Evolutionary conservation across 2,888 invertebrate species (phyloP).

Genomic region (Chalcis sispes): DNA sequence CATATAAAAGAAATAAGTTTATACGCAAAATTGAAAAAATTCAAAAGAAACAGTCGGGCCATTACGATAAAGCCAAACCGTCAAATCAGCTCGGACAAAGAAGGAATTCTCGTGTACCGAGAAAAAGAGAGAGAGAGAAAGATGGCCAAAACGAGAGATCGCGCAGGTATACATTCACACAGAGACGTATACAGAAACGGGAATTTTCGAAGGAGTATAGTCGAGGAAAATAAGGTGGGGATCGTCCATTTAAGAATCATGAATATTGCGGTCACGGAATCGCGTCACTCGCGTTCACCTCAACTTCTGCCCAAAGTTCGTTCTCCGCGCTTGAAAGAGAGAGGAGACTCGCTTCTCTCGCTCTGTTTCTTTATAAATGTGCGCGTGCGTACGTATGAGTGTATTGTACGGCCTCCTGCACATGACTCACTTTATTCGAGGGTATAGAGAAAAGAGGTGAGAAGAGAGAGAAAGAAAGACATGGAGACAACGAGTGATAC

Average conservation of each 20-base stretch:
- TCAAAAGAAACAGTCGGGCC: no score
- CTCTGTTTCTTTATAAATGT: no score
- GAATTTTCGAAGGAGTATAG: conserved; percentile 4
- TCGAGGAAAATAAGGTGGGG: not conserved
- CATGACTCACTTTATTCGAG: conserved; percentile 25
- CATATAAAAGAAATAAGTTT: no score
- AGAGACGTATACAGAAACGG: not conserved
- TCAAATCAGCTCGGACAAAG: not conserved
- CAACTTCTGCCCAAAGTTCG: conserved; percentile 45
- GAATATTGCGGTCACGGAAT: conserved; percentile 53
- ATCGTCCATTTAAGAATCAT: conserved; percentile 40
- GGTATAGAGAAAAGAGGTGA: not conserved
- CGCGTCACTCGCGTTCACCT: not conserved
- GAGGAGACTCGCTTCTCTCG: not conserved
- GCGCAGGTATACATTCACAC: not conserved
- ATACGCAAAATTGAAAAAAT: no score
- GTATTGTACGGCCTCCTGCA: not conserved
- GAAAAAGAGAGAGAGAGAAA: no score
- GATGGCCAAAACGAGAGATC: not conserved
- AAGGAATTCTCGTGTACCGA: not conserved
- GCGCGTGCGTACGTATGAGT: no score
- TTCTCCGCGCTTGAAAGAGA: conserved; percentile 13
- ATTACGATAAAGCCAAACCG: no score
- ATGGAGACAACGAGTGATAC: not conserved
- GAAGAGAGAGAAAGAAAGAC: not conserved